Percentiles rank a stretch among this genome's conserved stretches.
Conservation (phyloP, 2,797 vertebrate genomes). For the Arrhamphus sclerolepis region DNA sequence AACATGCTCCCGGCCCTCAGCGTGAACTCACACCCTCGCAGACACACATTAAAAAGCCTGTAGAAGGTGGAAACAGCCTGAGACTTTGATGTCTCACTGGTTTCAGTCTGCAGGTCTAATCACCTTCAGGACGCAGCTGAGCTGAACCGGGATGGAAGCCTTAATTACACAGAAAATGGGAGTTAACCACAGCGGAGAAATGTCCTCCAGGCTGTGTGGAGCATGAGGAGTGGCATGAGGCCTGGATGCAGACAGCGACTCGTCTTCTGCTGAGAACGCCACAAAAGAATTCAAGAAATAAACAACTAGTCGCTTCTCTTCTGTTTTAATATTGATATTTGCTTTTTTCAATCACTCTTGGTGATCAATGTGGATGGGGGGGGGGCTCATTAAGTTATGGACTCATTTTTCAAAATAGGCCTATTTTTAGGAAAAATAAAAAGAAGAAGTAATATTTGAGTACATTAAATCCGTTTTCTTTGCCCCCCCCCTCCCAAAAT, state of each 20-base stretch:
- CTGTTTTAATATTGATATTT: no score
- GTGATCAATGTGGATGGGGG: no score
- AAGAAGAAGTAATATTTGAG: no score
- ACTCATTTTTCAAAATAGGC: no score
- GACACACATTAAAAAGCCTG: slow-evolving; percentile 3
- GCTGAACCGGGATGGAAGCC: slow-evolving; percentile 8
- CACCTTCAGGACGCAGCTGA: neutral
- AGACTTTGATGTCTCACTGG: slow-evolving; percentile 34
- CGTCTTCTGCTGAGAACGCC: neutral
- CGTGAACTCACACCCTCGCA: slow-evolving; percentile 22
- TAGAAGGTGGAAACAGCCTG: slow-evolving; percentile 37
- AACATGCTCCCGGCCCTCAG: slow-evolving; percentile 54
- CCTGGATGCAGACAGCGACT: neutral
- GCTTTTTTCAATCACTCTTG: no score
- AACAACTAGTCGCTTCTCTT: no score
- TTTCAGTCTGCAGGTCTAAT: slow-evolving; percentile 31
- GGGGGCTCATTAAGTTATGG: no score
- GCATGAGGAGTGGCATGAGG: slow-evolving; percentile 6
- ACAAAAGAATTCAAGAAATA: no score
- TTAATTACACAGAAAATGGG: slow-evolving; percentile 15
- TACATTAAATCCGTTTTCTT: no score
- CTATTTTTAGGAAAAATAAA: no score
- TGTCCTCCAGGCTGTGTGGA: slow-evolving; percentile 23
- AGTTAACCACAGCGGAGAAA: slow-evolving; percentile 1
- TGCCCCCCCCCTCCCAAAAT: no score